Evolutionary conservation across 2,888 invertebrate genomes (phyloP), one percentile per base, ranked within the genome.

Genomic region (Apotomis capreana): DNA sequence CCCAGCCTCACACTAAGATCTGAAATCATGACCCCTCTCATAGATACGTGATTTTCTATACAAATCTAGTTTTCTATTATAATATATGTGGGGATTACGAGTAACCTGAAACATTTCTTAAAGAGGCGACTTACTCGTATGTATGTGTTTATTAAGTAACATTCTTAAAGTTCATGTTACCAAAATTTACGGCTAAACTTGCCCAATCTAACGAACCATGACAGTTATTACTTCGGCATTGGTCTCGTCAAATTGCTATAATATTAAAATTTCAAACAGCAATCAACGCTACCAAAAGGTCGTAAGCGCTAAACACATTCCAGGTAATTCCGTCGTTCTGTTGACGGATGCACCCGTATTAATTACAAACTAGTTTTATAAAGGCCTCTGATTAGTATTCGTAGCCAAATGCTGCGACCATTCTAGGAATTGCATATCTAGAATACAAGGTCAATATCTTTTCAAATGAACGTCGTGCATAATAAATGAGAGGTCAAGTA

Each of bases 351-450:
- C 26, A 26, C 26, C 55, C n/a, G 15, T 13, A 37, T 49, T 6
- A 10, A 49, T 49, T 49, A 9, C 6, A 12, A 68, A 72, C 68
- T 63, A 15, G 63, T 68, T 72, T 65, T 63, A 60, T 57, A 49
- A 67, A 65, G 67, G 65, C 61, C 54, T 61, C 55, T 61, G 44
- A 61, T 67, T 70, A 61, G 60, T 67, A 70, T 70, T 70, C 70
- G 60, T 26, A 49, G 37, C 55, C 49, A n/a, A 61, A 67, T 26
- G 44, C 55, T 13, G 51, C 9, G 52, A n/a, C 37, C 63, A 13
- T 68, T 67, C 59, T 67, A 70, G 64, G 65, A 62, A 73, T 67
- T 70, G 73, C 69, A 73, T 69, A 60, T 67, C 69, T 64, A 70
- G 70, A 54, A 15, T 49, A 70, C 70, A 73, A 67, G 73, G 70